These are phyloP conservation scores for Julus scandinavius DNA, from an alignment of 2,888 invertebrate genomes.

Conservation along the genomic window DNA sequence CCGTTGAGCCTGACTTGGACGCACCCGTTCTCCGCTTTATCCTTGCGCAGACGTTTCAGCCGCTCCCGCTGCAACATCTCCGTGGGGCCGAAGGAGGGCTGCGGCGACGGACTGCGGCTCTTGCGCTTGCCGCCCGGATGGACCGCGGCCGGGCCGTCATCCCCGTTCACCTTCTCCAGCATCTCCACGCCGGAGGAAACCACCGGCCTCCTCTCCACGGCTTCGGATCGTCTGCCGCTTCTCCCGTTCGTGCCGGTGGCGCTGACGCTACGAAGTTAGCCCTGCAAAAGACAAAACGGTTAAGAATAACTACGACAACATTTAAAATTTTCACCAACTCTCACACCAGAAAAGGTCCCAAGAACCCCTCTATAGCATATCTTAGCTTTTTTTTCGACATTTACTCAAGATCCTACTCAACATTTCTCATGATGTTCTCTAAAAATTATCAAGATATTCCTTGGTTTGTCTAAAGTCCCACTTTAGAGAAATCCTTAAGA, in stretches of 20 bases:
- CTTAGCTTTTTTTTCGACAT: no score
- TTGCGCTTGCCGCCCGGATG: not conserved
- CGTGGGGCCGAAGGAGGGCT: not conserved
- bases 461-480: no score
- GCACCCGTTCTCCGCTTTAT: not conserved
- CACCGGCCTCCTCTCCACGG: not conserved
- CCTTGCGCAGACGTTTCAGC: not conserved
- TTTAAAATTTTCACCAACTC: no score
- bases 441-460: no score
- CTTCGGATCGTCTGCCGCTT: not conserved
- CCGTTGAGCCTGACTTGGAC: not conserved
- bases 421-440: no score
- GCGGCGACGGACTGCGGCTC: not conserved
- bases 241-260: not conserved
- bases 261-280: not conserved
- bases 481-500: no score
- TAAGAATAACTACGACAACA: not conserved
- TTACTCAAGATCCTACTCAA: no score
- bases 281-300: not conserved
- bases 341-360: no score
- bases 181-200: not conserved
- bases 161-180: not conserved
- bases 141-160: not conserved
- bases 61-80: slow-evolving; percentile 5
- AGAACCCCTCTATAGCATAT: no score